Conservation (phyloP, 1,140 invertebrate species). For the Oryctes rhinoceros region DNA sequence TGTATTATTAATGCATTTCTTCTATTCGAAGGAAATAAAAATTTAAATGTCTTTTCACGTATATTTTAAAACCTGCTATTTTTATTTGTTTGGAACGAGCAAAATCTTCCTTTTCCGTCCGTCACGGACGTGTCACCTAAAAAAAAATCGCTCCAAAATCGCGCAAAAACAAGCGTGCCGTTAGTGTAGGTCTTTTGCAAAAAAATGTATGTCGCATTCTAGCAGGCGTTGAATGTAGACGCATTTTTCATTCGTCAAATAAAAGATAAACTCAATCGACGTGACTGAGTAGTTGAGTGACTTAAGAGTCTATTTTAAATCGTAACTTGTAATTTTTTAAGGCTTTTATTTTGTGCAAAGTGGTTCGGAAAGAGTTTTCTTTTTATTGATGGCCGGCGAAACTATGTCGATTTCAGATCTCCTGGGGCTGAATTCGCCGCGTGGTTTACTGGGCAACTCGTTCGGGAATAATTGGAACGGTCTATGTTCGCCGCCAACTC, state of each 20-base stretch:
- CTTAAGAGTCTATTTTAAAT: constrained; percentile 45
- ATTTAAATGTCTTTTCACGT: too few species aligned
- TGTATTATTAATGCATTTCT: too few species aligned
- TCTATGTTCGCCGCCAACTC: constrained; percentile 52
- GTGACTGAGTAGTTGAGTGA: constrained; percentile 42
- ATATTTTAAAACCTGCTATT: background rate
- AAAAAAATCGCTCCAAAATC: constrained; percentile 2
- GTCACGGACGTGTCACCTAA: constrained; percentile 9
- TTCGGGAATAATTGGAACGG: constrained; percentile 49
- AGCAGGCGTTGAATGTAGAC: constrained; percentile 17
- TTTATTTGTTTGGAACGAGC: background rate
- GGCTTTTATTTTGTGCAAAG: constrained; percentile 38
- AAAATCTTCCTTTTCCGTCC: background rate
- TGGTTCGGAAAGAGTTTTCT: background rate
- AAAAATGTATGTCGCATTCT: background rate
- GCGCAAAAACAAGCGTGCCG: constrained; percentile 24
- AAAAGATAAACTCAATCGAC: constrained; percentile 41
- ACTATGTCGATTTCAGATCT: constrained; percentile 65
- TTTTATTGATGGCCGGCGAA: constrained; percentile 55
- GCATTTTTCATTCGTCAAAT: constrained; percentile 39
- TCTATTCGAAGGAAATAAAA: too few species aligned
- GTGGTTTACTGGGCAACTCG: constrained; percentile 62
- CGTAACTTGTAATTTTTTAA: constrained; percentile 39
- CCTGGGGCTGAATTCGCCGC: constrained; percentile 64
- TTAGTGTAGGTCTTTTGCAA: background rate